Percentiles rank a stretch among this genome's conserved stretches.
Conservation (phyloP, 2,888 invertebrate species). For the Dione juno region DNA sequence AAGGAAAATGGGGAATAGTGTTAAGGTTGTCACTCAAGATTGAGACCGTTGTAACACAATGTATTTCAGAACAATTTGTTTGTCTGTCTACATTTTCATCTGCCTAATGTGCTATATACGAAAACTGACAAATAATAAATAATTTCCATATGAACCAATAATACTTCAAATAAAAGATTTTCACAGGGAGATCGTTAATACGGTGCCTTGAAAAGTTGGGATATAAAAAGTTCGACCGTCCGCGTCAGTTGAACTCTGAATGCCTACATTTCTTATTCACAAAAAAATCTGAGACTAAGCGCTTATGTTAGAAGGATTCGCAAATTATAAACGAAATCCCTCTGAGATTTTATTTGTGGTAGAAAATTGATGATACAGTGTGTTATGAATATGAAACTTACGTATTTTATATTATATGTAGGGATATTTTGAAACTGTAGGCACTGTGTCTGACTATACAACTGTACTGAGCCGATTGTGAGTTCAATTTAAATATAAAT, state of each 20-base stretch:
- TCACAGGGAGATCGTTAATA: constrained; percentile 24
- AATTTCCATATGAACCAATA: not conserved
- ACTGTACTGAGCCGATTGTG: no score
- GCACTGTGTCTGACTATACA: no score
- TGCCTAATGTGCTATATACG: no score
- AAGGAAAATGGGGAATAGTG: no score
- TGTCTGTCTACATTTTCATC: no score
- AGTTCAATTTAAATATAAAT: no score
- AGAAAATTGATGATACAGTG: constrained; percentile 10
- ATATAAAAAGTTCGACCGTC: constrained; percentile 35
- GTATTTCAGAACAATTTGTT: no score
- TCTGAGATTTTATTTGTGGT: constrained; percentile 10
- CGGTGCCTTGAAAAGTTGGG: constrained; percentile 28
- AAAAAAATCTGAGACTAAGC: constrained; percentile 26
- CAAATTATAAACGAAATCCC: constrained; percentile 31
- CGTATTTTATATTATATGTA: not conserved
- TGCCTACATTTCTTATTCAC: constrained; percentile 35
- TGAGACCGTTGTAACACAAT: no score
- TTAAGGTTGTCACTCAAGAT: no score
- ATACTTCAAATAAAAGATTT: not conserved
- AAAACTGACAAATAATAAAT: not conserved
- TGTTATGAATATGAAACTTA: not conserved
- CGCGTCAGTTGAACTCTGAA: constrained; percentile 20
- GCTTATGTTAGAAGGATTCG: constrained; percentile 29
- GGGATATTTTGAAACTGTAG: no score